A percentile compares a stretch with the other conserved stretches of the same genome.
These are phyloP conservation scores for Thalassarche chlororhynchos DNA, from an alignment of 2,113 vertebrate species.

Conservation along the genomic window DNA sequence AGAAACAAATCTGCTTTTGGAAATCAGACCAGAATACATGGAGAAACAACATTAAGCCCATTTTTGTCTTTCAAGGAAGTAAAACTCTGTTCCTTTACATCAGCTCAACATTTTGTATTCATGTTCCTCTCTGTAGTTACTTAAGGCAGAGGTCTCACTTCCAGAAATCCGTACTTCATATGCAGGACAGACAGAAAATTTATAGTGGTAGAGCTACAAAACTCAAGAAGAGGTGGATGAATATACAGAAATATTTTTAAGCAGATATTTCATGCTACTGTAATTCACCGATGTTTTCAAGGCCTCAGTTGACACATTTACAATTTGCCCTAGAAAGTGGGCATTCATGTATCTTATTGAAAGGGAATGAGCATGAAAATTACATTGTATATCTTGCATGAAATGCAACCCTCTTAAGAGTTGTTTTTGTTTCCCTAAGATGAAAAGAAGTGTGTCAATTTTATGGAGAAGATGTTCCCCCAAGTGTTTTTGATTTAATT, in stretches of 20 bases:
- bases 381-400: background rate
- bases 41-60: background rate
- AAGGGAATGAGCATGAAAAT: background rate
- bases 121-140: background rate
- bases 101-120: background rate
- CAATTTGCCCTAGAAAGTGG: background rate
- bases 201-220: background rate
- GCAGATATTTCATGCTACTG: background rate
- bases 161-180: background rate
- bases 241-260: background rate
- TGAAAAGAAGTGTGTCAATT: background rate
- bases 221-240: background rate
- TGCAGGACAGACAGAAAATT: background rate
- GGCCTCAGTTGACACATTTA: background rate
- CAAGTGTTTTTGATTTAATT: background rate
- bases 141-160: background rate
- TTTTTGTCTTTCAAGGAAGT: background rate
- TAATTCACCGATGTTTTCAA: background rate
- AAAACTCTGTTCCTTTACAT: background rate
- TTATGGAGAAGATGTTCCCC: background rate
- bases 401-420: background rate
- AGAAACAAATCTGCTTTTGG: background rate
- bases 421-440: background rate
- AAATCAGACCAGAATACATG: background rate
- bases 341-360: background rate